Conservation (phyloP, 2,113 vertebrate species). For the Dasyornis broadbenti region DNA sequence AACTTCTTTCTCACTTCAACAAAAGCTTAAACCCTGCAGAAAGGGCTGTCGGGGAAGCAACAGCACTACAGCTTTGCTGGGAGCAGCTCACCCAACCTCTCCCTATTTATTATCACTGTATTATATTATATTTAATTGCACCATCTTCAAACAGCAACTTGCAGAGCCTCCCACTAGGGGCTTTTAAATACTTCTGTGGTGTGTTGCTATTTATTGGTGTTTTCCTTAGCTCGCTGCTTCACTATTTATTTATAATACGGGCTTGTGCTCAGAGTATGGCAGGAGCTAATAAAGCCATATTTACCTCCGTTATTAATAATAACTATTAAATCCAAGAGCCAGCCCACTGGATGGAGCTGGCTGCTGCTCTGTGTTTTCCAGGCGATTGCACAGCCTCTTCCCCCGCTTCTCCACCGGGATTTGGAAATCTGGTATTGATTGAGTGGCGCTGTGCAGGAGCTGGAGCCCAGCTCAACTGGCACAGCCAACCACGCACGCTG, state of each 20-base stretch:
- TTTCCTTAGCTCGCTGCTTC: not conserved
- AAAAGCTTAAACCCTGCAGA: not conserved
- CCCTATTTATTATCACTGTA: not conserved
- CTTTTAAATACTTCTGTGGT: not conserved
- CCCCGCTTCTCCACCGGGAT: accelerated
- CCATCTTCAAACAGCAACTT: not conserved
- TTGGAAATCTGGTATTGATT: not conserved
- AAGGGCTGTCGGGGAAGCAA: not conserved
- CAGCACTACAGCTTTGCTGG: not conserved
- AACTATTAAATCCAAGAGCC: not conserved
- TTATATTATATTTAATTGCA: conserved; percentile 36
- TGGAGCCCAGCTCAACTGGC: not conserved
- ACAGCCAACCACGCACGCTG: not conserved
- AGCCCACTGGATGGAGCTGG: not conserved
- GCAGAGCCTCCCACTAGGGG: not conserved
- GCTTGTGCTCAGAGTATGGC: not conserved
- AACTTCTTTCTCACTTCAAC: not conserved
- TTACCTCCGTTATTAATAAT: conserved; percentile 1
- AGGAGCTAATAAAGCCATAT: conserved; percentile 16
- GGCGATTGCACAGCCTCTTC: not conserved
- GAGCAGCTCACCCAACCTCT: not conserved
- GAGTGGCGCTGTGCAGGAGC: not conserved
- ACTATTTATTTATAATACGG: not conserved
- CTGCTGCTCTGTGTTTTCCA: not conserved
- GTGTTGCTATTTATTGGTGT: conserved; percentile 7